Evolutionary conservation across 2,888 invertebrate species (phyloP).

Genomic region (Anoplius nigerrimus): DNA sequence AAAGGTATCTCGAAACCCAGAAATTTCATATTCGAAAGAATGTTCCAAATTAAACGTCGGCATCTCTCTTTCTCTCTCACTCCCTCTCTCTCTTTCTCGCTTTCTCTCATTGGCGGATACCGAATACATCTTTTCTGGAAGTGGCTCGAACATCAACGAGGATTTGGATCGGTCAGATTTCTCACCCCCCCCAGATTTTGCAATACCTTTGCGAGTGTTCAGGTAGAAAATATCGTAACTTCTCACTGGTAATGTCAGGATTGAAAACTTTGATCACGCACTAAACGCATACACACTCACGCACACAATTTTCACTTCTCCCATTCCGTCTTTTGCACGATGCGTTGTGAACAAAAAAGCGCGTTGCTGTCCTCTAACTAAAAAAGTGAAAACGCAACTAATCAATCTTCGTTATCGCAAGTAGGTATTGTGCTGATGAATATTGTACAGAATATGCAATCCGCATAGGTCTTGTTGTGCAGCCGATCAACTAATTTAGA

Average conservation of each 20-base stretch:
- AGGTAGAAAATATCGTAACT: slow-evolving; percentile 57
- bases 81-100: no score
- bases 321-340: slow-evolving; percentile 38
- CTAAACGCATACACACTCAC: slow-evolving; percentile 26
- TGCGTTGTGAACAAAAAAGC: slow-evolving; percentile 49
- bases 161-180: slow-evolving; percentile 2
- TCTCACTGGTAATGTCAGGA: slow-evolving; percentile 50
- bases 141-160: not conserved
- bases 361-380: slow-evolving; percentile 37
- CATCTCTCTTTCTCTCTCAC: no score
- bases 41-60: not conserved
- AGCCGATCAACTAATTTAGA: no score
- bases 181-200: slow-evolving; percentile 33
- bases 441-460: slow-evolving; percentile 44
- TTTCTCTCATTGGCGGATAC: no score
- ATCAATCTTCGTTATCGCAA: slow-evolving; percentile 41
- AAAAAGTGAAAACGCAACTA: slow-evolving; percentile 47
- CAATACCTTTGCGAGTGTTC: slow-evolving; percentile 42
- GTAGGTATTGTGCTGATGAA: slow-evolving; percentile 38
- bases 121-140: no score
- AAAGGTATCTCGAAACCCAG: slow-evolving; percentile 40
- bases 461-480: no score
- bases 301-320: slow-evolving; percentile 21
- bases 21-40: not conserved
- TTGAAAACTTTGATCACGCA: slow-evolving; percentile 39